Evolutionary conservation across 2,888 invertebrate species (phyloP).

Genomic region (Drosophila recens): DNA sequence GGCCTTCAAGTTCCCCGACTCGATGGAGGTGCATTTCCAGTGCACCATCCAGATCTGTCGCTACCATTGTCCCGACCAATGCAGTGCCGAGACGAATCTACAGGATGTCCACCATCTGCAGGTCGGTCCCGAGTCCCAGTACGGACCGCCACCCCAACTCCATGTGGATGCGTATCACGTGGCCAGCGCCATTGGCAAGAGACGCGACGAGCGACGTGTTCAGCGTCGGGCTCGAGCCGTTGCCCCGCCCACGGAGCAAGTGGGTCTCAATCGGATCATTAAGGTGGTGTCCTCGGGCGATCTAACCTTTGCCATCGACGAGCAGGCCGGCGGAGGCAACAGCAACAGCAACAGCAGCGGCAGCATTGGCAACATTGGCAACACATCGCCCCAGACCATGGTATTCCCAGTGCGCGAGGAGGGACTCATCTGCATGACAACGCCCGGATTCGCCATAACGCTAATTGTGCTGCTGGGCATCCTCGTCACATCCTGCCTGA

Average conservation of each 20-base stretch:
- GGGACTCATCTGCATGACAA: slow-evolving; percentile 95
- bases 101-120: slow-evolving; percentile 87
- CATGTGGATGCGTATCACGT: slow-evolving; percentile 88
- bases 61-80: slow-evolving; percentile 96
- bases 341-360: slow-evolving; percentile 87
- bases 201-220: slow-evolving; percentile 90
- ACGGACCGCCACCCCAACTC: slow-evolving; percentile 89
- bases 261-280: slow-evolving; percentile 95
- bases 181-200: slow-evolving; percentile 88
- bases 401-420: slow-evolving; percentile 90
- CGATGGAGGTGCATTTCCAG: slow-evolving; percentile 98
- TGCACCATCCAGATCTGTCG: slow-evolving; percentile 97
- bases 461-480: slow-evolving; percentile 93
- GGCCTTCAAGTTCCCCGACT: slow-evolving; percentile 98
- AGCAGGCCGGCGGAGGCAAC: slow-evolving; percentile 86
- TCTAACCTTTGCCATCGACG: slow-evolving; percentile 93
- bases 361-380: slow-evolving; percentile 86
- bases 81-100: slow-evolving; percentile 89
- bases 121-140: slow-evolving; percentile 87
- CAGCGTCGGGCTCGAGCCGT: slow-evolving; percentile 88
- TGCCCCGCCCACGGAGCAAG: slow-evolving; percentile 86
- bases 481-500: slow-evolving; percentile 92
- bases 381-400: slow-evolving; percentile 88
- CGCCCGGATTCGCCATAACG: slow-evolving; percentile 95
- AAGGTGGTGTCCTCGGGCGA: slow-evolving; percentile 96